Base-by-base conservation (phyloP, 2,888 invertebrate species). In the Lysandra coridon region DNA sequence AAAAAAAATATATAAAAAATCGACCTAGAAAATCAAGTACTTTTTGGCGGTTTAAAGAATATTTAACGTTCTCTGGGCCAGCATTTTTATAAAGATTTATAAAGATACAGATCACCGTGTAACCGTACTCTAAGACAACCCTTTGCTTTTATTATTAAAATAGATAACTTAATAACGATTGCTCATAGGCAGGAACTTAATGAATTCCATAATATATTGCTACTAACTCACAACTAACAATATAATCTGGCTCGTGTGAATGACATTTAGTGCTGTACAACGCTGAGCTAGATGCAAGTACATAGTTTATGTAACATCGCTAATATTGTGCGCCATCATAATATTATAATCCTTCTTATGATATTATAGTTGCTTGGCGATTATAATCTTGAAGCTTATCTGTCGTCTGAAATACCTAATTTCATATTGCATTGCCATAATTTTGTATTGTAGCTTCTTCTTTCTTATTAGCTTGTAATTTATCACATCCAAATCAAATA, bases 211-310 rank as follows among this genome's bases (percentile, higher is more conserved):
- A 14, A 33, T 69, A 69, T 33, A 69, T 69, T 5, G 69, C 69
- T 14, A 69, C 69, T 64, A 64, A 64, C 64, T 33, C 30, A 0
- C 30, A 33, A 30, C 33, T 14, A 33, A 69, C 33, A 69, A 69
- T 74, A 74, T 74, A 74, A 82, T 73, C 37, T 78, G 73, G 85
- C 88, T 88, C 88, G 88, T 88, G 89, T 85, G 82, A 83, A 81
- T 85, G 87, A 86, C 87, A 86, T 85, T 86, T 87, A 87, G 85
- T 90, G 91, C 88, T 90, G 91, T 91, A 89, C 86, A 85, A 83
- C 85, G 85, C 69, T 17, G 33, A 33, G 69, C 69, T 37, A 69
- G 64, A 3, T 69, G 23, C 23, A 69, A 69, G 69, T 69, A 69
- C 17, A 33, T 33, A 69, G 69, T 69, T 69, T 17, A 69, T 69